Conservation (phyloP, 1,140 invertebrate species). For the Diplogasteroides magnus region DNA sequence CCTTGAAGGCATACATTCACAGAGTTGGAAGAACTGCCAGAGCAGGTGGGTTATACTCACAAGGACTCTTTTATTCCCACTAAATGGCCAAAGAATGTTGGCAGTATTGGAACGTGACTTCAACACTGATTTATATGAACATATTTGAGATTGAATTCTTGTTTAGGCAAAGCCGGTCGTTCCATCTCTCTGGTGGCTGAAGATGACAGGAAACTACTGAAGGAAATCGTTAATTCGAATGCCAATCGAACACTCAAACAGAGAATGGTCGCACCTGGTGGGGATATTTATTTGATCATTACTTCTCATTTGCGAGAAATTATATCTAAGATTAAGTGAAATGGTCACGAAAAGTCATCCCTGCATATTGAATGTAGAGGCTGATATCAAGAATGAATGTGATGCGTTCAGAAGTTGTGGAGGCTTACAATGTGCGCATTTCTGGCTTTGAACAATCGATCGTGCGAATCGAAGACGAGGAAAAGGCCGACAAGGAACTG, state of each 20-base stretch:
- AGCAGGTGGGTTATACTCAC: conserved; percentile 65
- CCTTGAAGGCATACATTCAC: conserved; percentile 91
- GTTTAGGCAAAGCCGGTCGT: conserved; percentile 63
- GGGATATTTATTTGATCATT: conserved; percentile 1
- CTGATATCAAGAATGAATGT: no score
- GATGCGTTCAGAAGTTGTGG: conserved; percentile 78
- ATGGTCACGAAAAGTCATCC: no score
- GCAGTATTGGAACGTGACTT: no score
- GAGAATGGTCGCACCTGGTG: conserved; percentile 73
- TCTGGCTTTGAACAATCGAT: conserved; percentile 71
- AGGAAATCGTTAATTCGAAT: conserved; percentile 77
- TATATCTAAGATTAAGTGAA: no score
- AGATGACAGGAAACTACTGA: conserved; percentile 79
- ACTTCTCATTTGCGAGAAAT: conserved; percentile 5
- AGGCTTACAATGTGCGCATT: conserved; percentile 75
- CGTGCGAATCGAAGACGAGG: conserved; percentile 73
- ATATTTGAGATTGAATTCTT: no score
- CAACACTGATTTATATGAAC: no score
- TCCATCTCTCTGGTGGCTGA: conserved; percentile 88
- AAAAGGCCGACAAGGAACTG: conserved; percentile 75
- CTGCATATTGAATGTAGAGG: no score
- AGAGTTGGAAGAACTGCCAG: conserved; percentile 86
- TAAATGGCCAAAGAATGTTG: no score
- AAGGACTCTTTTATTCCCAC: no score
- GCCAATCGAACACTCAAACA: conserved; percentile 70